A percentile compares a stretch with the other conserved stretches of the same genome.
Conservation (phyloP, 2,113 vertebrate species). For the Thamnophis sirtalis region DNA sequence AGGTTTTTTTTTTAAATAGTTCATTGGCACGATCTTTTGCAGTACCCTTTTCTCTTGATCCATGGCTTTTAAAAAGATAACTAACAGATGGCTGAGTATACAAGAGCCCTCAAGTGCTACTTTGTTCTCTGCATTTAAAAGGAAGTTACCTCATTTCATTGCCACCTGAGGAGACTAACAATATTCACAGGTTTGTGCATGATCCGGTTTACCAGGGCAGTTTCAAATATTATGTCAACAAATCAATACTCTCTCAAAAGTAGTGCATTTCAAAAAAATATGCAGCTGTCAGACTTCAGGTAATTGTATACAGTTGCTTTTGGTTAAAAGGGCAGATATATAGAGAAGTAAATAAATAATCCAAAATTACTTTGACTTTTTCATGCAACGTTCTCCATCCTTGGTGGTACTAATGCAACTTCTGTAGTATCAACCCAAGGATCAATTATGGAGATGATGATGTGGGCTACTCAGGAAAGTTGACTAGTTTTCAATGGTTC, state of each 20-base stretch:
- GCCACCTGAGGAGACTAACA: constrained; percentile 37
- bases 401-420: background rate
- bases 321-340: background rate
- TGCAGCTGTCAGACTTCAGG: background rate
- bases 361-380: background rate
- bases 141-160: constrained; percentile 39
- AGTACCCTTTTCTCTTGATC: constrained; percentile 29
- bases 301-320: background rate
- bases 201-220: constrained; percentile 31
- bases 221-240: background rate
- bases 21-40: constrained; percentile 40
- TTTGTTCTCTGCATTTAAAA: constrained; percentile 52
- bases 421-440: background rate
- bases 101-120: constrained; percentile 45
- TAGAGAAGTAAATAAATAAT: background rate
- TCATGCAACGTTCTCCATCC: background rate
- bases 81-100: constrained; percentile 45
- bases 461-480: background rate
- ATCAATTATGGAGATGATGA: background rate
- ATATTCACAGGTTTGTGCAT: background rate
- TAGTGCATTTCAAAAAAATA: background rate
- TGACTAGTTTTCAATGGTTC: background rate
- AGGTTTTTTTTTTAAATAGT: constrained; percentile 42
- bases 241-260: background rate
- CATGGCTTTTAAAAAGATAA: constrained; percentile 45